Evolutionary conservation across 2,888 invertebrate genomes (phyloP).

Genomic region (Spilarctia lutea): DNA sequence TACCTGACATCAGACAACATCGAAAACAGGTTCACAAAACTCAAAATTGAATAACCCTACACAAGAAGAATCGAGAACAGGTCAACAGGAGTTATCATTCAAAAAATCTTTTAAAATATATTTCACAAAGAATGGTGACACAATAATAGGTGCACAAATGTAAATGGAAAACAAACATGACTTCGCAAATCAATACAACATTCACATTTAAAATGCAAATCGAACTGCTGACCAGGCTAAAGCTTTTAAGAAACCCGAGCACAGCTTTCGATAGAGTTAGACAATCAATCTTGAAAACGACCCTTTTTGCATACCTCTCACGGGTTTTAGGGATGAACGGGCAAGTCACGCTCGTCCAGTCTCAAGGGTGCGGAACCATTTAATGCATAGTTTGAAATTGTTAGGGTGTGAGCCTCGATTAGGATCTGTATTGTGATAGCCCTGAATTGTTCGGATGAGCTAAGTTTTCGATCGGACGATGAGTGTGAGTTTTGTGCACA

Average conservation of each 20-base stretch:
- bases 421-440: conserved; percentile 63
- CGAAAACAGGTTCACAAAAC: neutral
- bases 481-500: conserved; percentile 35
- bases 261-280: conserved; percentile 66
- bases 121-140: neutral
- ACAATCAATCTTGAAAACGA: conserved; percentile 82
- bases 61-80: neutral
- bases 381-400: conserved; percentile 80
- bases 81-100: no score
- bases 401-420: conserved; percentile 68
- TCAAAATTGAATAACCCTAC: neutral
- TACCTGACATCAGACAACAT: no score
- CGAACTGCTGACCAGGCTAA: conserved; percentile 58
- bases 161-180: conserved; percentile 42
- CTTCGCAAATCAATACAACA: conserved; percentile 22
- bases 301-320: conserved; percentile 76
- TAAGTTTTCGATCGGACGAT: conserved; percentile 46
- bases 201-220: conserved; percentile 49
- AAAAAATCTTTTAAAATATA: neutral
- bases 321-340: conserved; percentile 69
- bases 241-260: conserved; percentile 58
- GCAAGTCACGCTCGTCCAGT: conserved; percentile 80
- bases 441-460: conserved; percentile 54
- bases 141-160: neutral
- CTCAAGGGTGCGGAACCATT: conserved; percentile 72